Conservation (phyloP, 2,888 invertebrate genomes). For the Danaus chrysippus region DNA sequence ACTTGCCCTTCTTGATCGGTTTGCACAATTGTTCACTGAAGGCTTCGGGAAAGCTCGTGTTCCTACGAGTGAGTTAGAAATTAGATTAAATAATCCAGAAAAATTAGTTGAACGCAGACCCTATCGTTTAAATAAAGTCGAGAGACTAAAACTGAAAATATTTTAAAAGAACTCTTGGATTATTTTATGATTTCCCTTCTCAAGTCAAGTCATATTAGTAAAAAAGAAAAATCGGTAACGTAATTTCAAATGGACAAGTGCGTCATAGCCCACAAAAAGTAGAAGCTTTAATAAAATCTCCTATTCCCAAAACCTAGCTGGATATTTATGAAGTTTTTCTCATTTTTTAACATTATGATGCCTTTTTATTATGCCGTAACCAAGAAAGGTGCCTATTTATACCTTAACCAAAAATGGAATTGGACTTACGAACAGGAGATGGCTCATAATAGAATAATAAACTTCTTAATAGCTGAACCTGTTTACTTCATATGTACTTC, state of each 20-base stretch:
- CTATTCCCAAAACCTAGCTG: conserved; percentile 34
- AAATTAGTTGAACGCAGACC: conserved; percentile 18
- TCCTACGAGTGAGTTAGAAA: conserved; percentile 15
- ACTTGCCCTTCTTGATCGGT: conserved; percentile 17
- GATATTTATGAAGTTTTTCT: conserved; percentile 27
- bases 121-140: conserved; percentile 13
- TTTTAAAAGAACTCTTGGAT: conserved; percentile 21
- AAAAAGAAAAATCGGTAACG: conserved; percentile 29
- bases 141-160: conserved; percentile 19
- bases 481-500: conserved; percentile 28
- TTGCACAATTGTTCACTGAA: conserved; percentile 17
- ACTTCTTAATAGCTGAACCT: conserved; percentile 26
- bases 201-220: conserved; percentile 16
- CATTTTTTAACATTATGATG: conserved; percentile 25
- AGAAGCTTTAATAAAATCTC: conserved; percentile 36
- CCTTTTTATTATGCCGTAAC: no score
- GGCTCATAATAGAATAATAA: conserved; percentile 25
- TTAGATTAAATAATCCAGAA: conserved; percentile 17
- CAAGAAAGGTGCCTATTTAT: conserved; percentile 25
- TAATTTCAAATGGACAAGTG: conserved; percentile 34
- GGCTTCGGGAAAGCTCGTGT: conserved; percentile 17
- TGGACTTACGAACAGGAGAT: conserved; percentile 33
- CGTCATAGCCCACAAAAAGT: conserved; percentile 37
- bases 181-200: conserved; percentile 23
- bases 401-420: conserved; percentile 23